Base-by-base conservation (phyloP, 2,113 vertebrate species). In the Charadrius vociferus region DNA sequence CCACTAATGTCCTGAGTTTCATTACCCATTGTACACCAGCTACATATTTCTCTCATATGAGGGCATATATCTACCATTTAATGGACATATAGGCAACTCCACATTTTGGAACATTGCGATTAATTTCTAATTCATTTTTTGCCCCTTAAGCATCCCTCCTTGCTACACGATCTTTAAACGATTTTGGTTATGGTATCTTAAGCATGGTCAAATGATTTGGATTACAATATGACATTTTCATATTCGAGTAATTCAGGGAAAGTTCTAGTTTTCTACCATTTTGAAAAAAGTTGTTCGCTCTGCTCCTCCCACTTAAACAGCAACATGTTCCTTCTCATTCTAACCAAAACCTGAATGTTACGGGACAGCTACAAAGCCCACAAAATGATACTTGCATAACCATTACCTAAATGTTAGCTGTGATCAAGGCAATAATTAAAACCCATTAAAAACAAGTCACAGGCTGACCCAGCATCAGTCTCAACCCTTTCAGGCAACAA, bases 381-480 rank as follows among this genome's bases (percentile, higher is more conserved):
- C 58, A 72, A 55, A 93, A 80, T 17, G 29, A 62, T 59, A 83
- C 70, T 89, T 85, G 20, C 30, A 52, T 63, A 91, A 93, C 84
- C 75, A 81, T 62, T 90, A 72, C 73, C 53, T 86, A 67, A 82
- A 72, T 45, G 68, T 58, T 87, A 73, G 52, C 20, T 90, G 87
- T 0, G 0, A 96, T 71, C 66, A 80, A 94, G 79, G 70, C 62
- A 75, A 63, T 91, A 95, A 93, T 93, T 91, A 91, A 91, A 89
- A 97, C 16, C 19, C 50, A 85, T 71, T 93, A 90, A 87, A 94
- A 95, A 79, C n/a, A 88, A 95, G 82, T 78, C 79, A 91, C 71
- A 30, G 55, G 45, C 88, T 93, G 93, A 95, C 74, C 86, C 37
- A 88, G 41, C 45, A 83, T 75, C 81, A 82, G 62, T 36, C 81